Evolutionary conservation across 92 coral and sea anemone genomes (phyloP).

Genomic region (Blastomussa wellsi): DNA sequence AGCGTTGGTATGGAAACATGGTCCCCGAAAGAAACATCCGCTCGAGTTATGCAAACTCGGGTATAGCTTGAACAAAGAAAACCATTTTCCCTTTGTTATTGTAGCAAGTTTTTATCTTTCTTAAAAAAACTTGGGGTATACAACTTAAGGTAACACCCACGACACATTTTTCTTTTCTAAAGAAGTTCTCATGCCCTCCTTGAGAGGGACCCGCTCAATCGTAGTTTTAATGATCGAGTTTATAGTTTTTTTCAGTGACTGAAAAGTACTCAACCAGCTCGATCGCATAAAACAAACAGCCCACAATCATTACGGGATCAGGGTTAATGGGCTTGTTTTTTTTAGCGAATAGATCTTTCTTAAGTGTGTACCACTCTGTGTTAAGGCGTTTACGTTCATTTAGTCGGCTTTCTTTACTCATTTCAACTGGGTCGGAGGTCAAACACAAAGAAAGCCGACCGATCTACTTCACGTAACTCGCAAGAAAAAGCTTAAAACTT

Average conservation of each 20-base stretch:
- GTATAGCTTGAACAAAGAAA: not conserved
- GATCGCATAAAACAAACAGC: slow-evolving; percentile 9
- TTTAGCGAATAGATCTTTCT: not conserved
- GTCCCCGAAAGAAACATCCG: not conserved
- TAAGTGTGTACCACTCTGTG: not conserved
- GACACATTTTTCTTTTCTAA: not conserved
- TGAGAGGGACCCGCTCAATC: not conserved
- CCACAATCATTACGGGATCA: not conserved
- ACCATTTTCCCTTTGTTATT: not conserved
- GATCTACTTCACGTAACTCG: not conserved
- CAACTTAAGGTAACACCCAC: not conserved
- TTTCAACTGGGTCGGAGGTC: slow-evolving; percentile 21
- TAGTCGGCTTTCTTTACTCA: slow-evolving; percentile 24
- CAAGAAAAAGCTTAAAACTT: not conserved
- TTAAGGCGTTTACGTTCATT: not conserved
- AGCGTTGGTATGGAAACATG: not conserved
- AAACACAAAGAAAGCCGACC: slow-evolving; percentile 6
- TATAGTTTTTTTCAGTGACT: not conserved
- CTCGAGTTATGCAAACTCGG: not conserved
- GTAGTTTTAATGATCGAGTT: not conserved
- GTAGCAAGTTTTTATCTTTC: not conserved
- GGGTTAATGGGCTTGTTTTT: slow-evolving; percentile 23
- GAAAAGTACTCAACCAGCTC: not conserved
- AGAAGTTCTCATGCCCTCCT: not conserved
- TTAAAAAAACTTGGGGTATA: not conserved